Percentiles rank a stretch among this genome's conserved stretches.
phyloP scores from a whole-genome alignment of 1,140 invertebrate genomes.

The Ceratina japonica region DNA sequence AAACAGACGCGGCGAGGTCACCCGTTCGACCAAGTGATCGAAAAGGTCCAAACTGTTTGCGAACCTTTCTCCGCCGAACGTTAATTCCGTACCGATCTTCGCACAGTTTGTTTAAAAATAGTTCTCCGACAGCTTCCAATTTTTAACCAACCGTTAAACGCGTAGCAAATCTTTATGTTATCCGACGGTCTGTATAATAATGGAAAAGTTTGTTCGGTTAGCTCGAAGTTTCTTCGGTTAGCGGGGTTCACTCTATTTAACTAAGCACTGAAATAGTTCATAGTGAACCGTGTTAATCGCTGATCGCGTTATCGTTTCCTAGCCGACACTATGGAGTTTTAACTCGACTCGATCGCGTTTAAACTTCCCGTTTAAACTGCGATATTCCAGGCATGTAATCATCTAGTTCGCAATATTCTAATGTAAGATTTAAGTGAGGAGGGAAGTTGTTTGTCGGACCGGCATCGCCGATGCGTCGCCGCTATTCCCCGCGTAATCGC shows the following conservation, averaged over 20 bases:
- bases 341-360: conserved; percentile 12
- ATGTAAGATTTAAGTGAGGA: background rate
- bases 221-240: background rate
- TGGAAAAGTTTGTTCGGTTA: background rate
- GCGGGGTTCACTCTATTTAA: background rate
- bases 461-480: too few relatives aligned
- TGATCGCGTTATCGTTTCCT: background rate
- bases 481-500: background rate
- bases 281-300: conserved; percentile 2
- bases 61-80: background rate
- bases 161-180: too few relatives aligned
- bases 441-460: background rate
- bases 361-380: conserved; percentile 12
- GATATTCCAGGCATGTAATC: background rate
- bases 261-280: background rate
- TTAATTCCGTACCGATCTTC: background rate
- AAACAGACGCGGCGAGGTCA: background rate
- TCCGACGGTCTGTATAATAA: too few relatives aligned
- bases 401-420: background rate
- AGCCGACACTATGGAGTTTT: background rate
- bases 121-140: too few relatives aligned
- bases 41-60: conserved; percentile 15
- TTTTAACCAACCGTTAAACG: too few relatives aligned
- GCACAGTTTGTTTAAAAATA: background rate
- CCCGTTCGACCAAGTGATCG: background rate